Conservation (phyloP, 2,113 vertebrate species). For the Hypocryptadius cinnamomeus region DNA sequence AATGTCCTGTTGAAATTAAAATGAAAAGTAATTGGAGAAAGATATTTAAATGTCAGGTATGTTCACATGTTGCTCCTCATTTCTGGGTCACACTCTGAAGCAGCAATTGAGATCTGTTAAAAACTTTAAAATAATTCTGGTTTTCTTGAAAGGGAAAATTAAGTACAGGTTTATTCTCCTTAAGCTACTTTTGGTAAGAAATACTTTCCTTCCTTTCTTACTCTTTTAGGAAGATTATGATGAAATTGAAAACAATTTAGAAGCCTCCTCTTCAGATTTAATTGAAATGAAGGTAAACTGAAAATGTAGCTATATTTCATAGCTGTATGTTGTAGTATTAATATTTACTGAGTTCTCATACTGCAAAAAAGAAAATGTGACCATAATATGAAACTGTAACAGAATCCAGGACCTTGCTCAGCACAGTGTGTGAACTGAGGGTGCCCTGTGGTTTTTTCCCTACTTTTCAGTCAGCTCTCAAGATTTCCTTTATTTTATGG, state of each 20-base stretch:
- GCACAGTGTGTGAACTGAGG: not conserved
- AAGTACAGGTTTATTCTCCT: not conserved
- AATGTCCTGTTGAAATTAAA: not conserved
- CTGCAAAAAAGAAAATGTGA: not conserved
- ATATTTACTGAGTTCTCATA: not conserved
- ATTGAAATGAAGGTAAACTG: conserved; percentile 71
- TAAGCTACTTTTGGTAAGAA: not conserved
- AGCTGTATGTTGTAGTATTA: not conserved
- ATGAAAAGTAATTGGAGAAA: not conserved
- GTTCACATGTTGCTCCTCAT: not conserved
- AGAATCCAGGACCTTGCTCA: not conserved
- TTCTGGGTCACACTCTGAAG: not conserved
- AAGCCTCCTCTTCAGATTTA: conserved; percentile 64
- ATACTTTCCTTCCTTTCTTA: not conserved
- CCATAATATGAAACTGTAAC: not conserved
- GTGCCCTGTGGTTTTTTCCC: not conserved
- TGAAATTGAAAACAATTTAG: conserved; percentile 63
- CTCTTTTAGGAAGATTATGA: conserved; percentile 66
- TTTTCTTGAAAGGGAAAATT: not conserved
- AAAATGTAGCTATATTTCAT: not conserved
- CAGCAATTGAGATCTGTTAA: not conserved
- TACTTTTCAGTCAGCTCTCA: not conserved
- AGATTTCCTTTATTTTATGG: not conserved
- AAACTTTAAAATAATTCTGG: not conserved
- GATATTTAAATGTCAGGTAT: not conserved